These are phyloP conservation scores for Meliscaeva auricollis DNA, from an alignment of 2,888 invertebrate species.

Conservation along the genomic window DNA sequence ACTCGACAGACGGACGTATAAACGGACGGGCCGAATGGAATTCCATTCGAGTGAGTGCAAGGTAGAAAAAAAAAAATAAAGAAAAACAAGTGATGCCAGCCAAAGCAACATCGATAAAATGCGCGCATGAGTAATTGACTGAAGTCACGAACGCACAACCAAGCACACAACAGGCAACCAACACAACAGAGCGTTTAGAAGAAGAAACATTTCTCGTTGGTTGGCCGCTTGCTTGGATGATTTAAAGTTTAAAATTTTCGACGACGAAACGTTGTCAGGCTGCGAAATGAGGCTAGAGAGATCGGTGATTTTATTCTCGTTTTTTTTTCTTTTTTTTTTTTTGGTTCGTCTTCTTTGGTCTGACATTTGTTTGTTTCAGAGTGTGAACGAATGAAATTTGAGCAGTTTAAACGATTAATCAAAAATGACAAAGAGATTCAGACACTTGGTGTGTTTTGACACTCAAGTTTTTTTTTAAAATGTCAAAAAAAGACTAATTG, in stretches of 20 bases:
- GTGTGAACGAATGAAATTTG: conserved; percentile 45
- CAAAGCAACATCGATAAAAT: conserved; percentile 66
- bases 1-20: background rate
- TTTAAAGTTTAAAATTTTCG: conserved; percentile 42
- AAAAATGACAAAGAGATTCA: conserved; percentile 45
- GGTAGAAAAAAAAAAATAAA: conserved; percentile 18
- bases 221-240: conserved; percentile 37
- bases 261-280: conserved; percentile 30
- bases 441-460: conserved; percentile 34
- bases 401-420: conserved; percentile 30
- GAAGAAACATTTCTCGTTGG: conserved; percentile 54
- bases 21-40: conserved; percentile 43
- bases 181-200: background rate
- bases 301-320: conserved; percentile 44
- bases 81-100: conserved; percentile 32
- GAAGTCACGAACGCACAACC: conserved; percentile 71
- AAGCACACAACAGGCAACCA: conserved; percentile 38
- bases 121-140: conserved; percentile 75
- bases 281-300: conserved; percentile 70
- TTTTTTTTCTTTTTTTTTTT: conserved; percentile 33
- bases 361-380: conserved; percentile 21
- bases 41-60: conserved; percentile 61
- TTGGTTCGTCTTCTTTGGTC: conserved; percentile 27
- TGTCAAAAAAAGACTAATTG: conserved; percentile 20
- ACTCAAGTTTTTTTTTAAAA: conserved; percentile 13